These are phyloP conservation scores for Dermochelys coriacea DNA, from an alignment of 2,797 vertebrate species.

Conservation along the genomic window DNA sequence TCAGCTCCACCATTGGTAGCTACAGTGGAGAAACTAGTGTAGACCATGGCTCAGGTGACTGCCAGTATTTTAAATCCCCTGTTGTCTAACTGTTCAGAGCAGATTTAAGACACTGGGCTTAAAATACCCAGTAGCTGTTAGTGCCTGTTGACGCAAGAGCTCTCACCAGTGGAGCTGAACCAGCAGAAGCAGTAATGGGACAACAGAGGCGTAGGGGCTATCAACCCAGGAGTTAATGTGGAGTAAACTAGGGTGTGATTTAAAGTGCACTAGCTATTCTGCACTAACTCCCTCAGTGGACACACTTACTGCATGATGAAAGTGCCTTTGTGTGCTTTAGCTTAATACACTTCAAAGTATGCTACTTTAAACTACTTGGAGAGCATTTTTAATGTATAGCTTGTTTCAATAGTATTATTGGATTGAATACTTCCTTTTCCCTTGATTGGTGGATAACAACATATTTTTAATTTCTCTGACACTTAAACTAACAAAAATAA, in stretches of 20 bases:
- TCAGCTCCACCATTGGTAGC: neutral
- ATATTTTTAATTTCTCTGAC: neutral
- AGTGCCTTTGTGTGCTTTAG: neutral
- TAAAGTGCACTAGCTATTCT: neutral
- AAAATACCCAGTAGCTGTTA: neutral
- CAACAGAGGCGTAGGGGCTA: neutral
- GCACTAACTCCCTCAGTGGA: neutral
- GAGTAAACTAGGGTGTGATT: neutral
- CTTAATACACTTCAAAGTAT: neutral
- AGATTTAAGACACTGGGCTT: neutral
- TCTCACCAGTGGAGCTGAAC: neutral
- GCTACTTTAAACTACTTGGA: neutral
- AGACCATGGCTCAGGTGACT: neutral
- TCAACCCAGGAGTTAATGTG: neutral
- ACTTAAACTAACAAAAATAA: neutral
- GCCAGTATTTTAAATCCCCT: neutral
- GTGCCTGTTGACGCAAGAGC: neutral
- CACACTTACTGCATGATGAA: neutral
- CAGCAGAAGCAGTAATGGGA: neutral
- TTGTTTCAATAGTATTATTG: neutral
- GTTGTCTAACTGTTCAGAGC: neutral
- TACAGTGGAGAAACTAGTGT: neutral
- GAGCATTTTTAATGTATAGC: neutral
- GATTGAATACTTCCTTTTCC: neutral
- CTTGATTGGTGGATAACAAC: too few species aligned